Conservation (phyloP, 1,140 invertebrate species). For the Drosophila ficusphila region DNA sequence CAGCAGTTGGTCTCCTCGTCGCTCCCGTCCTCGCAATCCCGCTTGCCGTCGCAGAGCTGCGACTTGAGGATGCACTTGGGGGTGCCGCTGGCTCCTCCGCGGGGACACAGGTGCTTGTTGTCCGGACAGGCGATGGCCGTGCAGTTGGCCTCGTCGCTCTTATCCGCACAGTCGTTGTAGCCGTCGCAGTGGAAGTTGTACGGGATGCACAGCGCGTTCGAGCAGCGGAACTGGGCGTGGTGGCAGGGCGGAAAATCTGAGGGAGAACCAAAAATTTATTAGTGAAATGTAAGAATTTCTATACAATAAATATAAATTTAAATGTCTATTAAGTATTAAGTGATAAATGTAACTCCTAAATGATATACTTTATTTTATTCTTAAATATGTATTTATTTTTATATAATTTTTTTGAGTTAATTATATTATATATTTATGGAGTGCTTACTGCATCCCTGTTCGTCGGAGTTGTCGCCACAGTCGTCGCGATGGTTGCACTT, state of each 20-base stretch:
- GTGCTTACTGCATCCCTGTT: slow-evolving; percentile 92
- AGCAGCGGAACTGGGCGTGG: slow-evolving; percentile 95
- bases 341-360: too few species aligned
- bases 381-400: too few species aligned
- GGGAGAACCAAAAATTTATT: not conserved
- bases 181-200: slow-evolving; percentile 92
- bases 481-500: slow-evolving; percentile 96
- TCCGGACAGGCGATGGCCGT: slow-evolving; percentile 94
- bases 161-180: slow-evolving; percentile 93
- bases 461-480: slow-evolving; percentile 95
- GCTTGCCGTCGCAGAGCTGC: slow-evolving; percentile 94
- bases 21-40: slow-evolving; percentile 94
- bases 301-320: too few species aligned
- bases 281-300: not conserved
- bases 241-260: slow-evolving; percentile 95
- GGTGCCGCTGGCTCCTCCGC: slow-evolving; percentile 88
- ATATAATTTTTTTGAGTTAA: not conserved
- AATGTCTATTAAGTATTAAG: too few species aligned
- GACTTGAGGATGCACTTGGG: slow-evolving; percentile 94
- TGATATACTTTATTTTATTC: too few species aligned
- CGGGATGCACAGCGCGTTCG: slow-evolving; percentile 96
- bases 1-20: slow-evolving; percentile 96
- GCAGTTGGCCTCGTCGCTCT: slow-evolving; percentile 95
- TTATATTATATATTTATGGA: too few species aligned
- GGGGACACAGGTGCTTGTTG: slow-evolving; percentile 95